Evolutionary conservation across 2,797 vertebrate species (phyloP).

Genomic region (Artibeus jamaicensis): DNA sequence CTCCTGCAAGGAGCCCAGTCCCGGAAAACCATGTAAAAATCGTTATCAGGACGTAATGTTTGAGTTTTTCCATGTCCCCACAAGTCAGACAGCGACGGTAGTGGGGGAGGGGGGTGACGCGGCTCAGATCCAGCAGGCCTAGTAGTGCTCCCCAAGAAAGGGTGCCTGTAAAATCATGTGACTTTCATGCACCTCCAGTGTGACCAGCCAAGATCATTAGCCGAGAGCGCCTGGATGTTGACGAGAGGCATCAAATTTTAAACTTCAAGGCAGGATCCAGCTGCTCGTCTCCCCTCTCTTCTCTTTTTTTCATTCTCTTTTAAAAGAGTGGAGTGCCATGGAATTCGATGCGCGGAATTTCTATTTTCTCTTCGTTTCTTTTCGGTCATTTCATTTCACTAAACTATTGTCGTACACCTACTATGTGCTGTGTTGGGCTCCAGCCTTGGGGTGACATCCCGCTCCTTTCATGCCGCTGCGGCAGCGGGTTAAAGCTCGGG

Average conservation of each 20-base stretch:
- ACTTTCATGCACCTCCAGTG: not conserved
- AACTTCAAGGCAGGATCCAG: not conserved
- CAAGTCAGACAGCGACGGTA: not conserved
- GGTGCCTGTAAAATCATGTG: not conserved
- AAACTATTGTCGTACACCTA: not conserved
- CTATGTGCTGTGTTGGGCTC: not conserved
- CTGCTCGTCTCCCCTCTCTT: constrained; percentile 73
- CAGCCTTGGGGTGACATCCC: not conserved
- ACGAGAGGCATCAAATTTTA: constrained; percentile 62
- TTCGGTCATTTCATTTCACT: not conserved
- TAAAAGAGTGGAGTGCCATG: not conserved
- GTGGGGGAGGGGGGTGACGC: too few species aligned
- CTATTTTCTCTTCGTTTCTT: not conserved
- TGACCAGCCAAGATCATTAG: not conserved
- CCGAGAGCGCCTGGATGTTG: constrained; percentile 60
- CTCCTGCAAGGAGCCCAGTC: not conserved
- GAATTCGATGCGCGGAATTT: not conserved
- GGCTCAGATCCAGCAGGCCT: too few species aligned
- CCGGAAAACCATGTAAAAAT: not conserved
- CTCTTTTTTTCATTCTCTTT: not conserved
- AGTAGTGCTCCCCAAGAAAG: not conserved
- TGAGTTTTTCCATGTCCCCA: not conserved
- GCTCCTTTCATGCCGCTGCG: not conserved
- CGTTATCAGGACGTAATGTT: not conserved
- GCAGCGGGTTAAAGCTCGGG: not conserved